A percentile compares a stretch with the other conserved stretches of the same genome.
Evolutionary conservation across 2,888 invertebrate genomes (phyloP).

Genomic region (Mesorhabditis spiculigera): DNA sequence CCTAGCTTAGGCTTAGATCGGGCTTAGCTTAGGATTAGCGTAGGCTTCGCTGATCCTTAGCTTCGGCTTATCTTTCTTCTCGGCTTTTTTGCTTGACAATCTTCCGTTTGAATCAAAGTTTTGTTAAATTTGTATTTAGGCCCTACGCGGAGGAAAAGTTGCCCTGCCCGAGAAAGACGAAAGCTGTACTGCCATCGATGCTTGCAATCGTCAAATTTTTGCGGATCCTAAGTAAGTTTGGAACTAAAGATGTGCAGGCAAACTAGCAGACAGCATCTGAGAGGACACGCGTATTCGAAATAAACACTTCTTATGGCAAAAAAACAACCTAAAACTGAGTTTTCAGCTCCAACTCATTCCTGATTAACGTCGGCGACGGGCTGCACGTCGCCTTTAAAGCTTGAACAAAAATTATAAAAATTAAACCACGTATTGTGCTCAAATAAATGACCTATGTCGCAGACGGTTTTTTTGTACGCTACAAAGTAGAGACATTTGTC

Average conservation of each 20-base stretch:
- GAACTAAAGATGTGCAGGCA: not conserved
- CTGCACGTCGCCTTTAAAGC: slow-evolving; percentile 43
- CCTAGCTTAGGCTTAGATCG: too few relatives aligned
- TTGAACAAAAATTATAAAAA: too few relatives aligned
- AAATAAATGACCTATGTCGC: too few relatives aligned
- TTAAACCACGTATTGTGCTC: too few relatives aligned
- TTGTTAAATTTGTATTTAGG: not conserved
- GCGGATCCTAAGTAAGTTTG: not conserved
- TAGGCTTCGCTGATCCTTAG: too few relatives aligned
- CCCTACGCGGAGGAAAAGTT: not conserved
- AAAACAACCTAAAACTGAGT: not conserved
- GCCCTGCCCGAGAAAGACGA: not conserved
- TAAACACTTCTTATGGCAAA: not conserved
- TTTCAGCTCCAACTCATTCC: slow-evolving; percentile 34
- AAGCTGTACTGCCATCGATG: not conserved
- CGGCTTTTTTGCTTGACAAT: too few relatives aligned
- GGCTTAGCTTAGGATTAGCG: too few relatives aligned
- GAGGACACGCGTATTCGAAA: not conserved
- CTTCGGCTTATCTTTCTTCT: too few relatives aligned
- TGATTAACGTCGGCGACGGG: slow-evolving; percentile 54
- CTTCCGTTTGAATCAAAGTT: too few relatives aligned
- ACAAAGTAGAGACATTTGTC: too few relatives aligned
- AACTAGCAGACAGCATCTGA: too few relatives aligned
- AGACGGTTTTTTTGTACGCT: too few relatives aligned
- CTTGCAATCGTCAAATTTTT: not conserved